These are phyloP conservation scores for Grantiella picta DNA, from an alignment of 2,113 vertebrate species.

Conservation along the genomic window DNA sequence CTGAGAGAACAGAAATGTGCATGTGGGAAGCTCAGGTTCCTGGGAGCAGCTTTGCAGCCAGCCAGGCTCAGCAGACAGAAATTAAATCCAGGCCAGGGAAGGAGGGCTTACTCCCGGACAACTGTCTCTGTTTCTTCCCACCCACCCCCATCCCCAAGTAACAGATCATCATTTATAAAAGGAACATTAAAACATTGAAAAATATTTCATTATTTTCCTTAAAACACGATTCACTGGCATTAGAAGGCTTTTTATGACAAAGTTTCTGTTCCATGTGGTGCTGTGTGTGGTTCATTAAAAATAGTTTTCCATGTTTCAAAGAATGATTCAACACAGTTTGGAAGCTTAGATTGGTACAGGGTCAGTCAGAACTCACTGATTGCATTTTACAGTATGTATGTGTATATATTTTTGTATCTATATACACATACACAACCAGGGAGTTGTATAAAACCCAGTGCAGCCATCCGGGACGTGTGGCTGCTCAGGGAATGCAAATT, in stretches of 20 bases:
- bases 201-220: slow-evolving; percentile 37
- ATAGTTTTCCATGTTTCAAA: neutral
- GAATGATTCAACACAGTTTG: neutral
- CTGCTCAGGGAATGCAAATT: neutral
- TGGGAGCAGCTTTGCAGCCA: neutral
- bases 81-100: slow-evolving; percentile 4
- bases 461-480: neutral
- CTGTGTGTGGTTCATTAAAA: slow-evolving; percentile 2
- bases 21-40: neutral
- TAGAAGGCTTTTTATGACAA: slow-evolving; percentile 41
- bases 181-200: slow-evolving; percentile 55
- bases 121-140: neutral
- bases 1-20: neutral
- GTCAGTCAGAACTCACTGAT: neutral
- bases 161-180: slow-evolving; percentile 60
- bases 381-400: neutral
- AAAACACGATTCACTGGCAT: slow-evolving; percentile 42
- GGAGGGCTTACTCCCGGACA: neutral
- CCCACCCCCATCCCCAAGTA: neutral
- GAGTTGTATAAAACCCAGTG: neutral
- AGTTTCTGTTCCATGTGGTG: neutral
- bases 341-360: neutral
- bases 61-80: neutral
- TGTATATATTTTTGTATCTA: neutral
- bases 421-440: neutral